Conservation (phyloP, 2,888 invertebrate genomes). For the Phymatocera aterrima region DNA sequence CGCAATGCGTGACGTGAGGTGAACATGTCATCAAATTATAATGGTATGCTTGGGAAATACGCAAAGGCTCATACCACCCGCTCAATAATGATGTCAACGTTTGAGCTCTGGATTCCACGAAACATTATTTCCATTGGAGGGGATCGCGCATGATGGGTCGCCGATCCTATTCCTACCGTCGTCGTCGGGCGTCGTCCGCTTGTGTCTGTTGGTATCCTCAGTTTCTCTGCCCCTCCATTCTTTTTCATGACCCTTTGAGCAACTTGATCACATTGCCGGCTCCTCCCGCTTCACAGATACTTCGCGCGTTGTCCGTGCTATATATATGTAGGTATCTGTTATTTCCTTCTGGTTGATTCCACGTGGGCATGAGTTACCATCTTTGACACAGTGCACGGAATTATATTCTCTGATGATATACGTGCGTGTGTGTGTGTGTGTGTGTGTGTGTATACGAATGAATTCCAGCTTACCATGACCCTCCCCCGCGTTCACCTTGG, state of each 20-base stretch:
- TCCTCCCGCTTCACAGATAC: slow-evolving; percentile 7
- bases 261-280: background rate
- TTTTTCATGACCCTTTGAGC: slow-evolving; percentile 25
- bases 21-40: background rate
- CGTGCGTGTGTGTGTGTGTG: background rate
- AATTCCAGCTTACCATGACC: background rate
- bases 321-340: too few relatives aligned
- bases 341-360: background rate
- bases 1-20: background rate
- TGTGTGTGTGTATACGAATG: background rate
- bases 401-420: slow-evolving; percentile 9
- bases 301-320: background rate
- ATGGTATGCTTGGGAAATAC: background rate
- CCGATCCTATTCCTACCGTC: too few relatives aligned
- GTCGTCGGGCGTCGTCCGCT: background rate
- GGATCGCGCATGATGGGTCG: slow-evolving; percentile 3
- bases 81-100: slow-evolving; percentile 5
- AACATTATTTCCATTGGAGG: background rate
- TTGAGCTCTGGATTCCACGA: background rate
- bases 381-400: slow-evolving; percentile 20
- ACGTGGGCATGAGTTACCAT: background rate
- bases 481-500: too few relatives aligned
- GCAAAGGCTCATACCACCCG: background rate
- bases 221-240: background rate
- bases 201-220: background rate